Base-by-base conservation (phyloP, 2,888 invertebrate genomes). In the Minunthozetes semirufus region DNA sequence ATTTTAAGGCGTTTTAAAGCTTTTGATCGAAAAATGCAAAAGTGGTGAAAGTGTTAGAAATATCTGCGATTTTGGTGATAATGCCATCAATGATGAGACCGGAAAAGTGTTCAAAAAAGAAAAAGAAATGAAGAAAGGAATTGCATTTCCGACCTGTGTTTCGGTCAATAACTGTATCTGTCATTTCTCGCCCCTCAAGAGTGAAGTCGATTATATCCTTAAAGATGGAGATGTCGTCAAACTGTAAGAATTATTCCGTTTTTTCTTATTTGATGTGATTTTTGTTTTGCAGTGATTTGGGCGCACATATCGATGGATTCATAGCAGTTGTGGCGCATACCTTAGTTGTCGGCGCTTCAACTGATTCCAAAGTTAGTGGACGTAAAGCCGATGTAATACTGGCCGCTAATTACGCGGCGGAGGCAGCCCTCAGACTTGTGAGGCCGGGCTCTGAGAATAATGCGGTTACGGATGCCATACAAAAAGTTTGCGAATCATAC, bases 101-200 rank as follows among this genome's bases (percentile, higher is more conserved):
- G 89, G 89, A 79, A 96, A 94, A 86, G 93, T 96, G 78, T 98
- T 95, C 85, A 98, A 98, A 85, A 98, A 96, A 82, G 96, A 98
- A 82, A 99, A 98, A 83, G 95, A 97, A 79, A 87, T 97, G 80
- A 96, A 94, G 83, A 98, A 98, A 86, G 87, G 88, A 80, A 93
- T 98, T 82, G 97, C 99, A 56, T 99, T 99, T 85, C 99, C 99
- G 74, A 98, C 98, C 77, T 99, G 98, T 85, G 88, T 99, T 78
- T 98, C 97, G 25, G 91, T 96, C 75, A 99, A 99, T 86, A 97
- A 99, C 85, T 97, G 97, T 85, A 94, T 99, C 83, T 99, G 99
- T 84, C 99, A 99, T 84, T 99, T 90, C 84, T 98, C 98, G 72
- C 99, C 99, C 29, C 89, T 97, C 78, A 90, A 90, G 79, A 93